These are phyloP conservation scores for Paracanthobrama guichenoti DNA, from an alignment of 2,113 vertebrate genomes.

Conservation along the genomic window DNA sequence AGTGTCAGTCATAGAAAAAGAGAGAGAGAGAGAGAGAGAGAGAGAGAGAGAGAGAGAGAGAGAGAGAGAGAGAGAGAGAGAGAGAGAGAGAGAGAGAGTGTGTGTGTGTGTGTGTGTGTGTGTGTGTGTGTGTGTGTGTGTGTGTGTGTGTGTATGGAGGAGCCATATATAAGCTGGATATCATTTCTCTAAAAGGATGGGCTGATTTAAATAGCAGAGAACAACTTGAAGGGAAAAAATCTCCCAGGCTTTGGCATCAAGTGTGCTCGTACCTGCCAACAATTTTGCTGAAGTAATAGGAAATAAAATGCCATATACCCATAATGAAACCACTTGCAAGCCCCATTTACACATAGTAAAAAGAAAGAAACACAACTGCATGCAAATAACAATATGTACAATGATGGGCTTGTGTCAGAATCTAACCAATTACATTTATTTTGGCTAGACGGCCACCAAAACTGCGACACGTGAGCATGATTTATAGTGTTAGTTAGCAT, in stretches of 20 bases:
- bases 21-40: no score
- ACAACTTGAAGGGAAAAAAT: slow-evolving; percentile 59
- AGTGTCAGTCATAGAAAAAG: no score
- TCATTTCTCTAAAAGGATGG: slow-evolving; percentile 49
- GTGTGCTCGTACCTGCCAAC: slow-evolving; percentile 56
- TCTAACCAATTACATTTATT: background rate
- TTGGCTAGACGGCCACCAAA: background rate
- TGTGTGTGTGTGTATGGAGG: no score
- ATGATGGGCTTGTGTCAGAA: slow-evolving; percentile 6
- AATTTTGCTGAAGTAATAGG: slow-evolving; percentile 60
- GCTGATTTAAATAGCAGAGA: slow-evolving; percentile 65
- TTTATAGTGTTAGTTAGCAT: slow-evolving; percentile 62
- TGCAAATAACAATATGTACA: slow-evolving; percentile 13
- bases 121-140: no score
- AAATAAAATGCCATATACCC: slow-evolving; percentile 52
- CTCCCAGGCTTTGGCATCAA: slow-evolving; percentile 58
- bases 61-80: no score
- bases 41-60: no score
- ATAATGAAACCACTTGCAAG: slow-evolving; percentile 44
- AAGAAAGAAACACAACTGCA: slow-evolving; percentile 21
- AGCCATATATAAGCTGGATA: background rate
- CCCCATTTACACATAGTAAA: slow-evolving; percentile 43
- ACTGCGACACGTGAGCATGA: slow-evolving; percentile 53
- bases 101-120: no score
- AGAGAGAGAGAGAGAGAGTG: no score